Percentiles rank a stretch among this genome's conserved stretches.
These are phyloP conservation scores for Atrichornis clamosus DNA, from an alignment of 2,113 vertebrate genomes.

Conservation along the genomic window DNA sequence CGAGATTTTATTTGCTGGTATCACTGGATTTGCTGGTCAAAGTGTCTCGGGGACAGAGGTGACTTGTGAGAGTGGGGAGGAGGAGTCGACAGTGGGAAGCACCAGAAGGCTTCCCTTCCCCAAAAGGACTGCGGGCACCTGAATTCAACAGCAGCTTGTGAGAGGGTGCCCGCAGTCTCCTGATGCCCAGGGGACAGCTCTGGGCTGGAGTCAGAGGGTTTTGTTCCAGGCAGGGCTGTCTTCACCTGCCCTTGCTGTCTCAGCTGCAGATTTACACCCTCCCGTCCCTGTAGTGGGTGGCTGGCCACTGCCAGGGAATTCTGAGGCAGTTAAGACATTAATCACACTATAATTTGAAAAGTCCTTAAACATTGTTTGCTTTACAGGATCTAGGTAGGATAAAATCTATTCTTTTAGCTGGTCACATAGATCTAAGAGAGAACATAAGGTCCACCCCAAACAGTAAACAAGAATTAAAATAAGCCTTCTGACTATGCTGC, in stretches of 20 bases:
- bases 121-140: background rate
- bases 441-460: background rate
- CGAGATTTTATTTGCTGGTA: background rate
- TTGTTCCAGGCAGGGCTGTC: background rate
- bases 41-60: background rate
- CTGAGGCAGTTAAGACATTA: background rate
- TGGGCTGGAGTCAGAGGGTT: background rate
- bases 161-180: background rate
- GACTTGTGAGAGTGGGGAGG: background rate
- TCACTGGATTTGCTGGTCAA: background rate
- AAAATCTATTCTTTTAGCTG: background rate
- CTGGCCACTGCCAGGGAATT: background rate
- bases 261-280: background rate
- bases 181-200: background rate
- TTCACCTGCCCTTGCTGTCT: background rate
- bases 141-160: background rate
- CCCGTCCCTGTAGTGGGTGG: background rate
- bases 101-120: background rate
- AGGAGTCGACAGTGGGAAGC: background rate
- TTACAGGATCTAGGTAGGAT: background rate
- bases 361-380: background rate
- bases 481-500: background rate
- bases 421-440: background rate
- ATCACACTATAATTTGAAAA: background rate
- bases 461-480: constrained; percentile 34